Base-by-base conservation (phyloP, 2,888 invertebrate species). In the Lydus trimaculatus region DNA sequence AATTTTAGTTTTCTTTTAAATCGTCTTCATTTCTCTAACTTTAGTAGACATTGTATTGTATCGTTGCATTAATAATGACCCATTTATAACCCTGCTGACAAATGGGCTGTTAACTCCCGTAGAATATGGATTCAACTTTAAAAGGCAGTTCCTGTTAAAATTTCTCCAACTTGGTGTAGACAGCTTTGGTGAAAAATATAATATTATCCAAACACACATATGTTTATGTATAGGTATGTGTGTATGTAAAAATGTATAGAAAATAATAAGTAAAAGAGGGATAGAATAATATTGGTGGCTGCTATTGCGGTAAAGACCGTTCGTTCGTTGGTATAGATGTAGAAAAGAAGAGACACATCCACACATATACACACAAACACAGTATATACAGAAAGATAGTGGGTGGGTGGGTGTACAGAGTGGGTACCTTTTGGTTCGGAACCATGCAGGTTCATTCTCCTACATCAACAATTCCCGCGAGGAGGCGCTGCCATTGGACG, bases 371-470 rank as follows among this genome's bases (percentile, higher is more conserved):
- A 70, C 61, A 63, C 13, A 36, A 1, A 60, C 7, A 25, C 11
- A 48, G 52, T 36, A 36, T 15, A 60, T 31, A 25, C 11, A 48
- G 52, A 68, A 65, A 56, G 64, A 59, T 66, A 66, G 78, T 77
- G 77, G 78, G 80, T 80, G 81, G 80, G 79, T 79, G 80, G 78
- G 76, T 73, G 76, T 73, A 68, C 17, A 17, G 43, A 43, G 75
- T 70, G 68, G 75, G 76, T 72, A 71, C 77, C 77, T 74, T 74
- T 76, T 75, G 80, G 79, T 79, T 77, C 79, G 83, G 82, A 83
- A 84, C 84, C 84, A 83, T 83, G 83, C 82, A 80, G 83, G 83
- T 83, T 82, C 83, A 80, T 79, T 81, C 81, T 82, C 80, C 81
- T 80, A 78, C 80, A 78, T 77, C 77, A 78, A 80, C 80, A 80